Percentiles rank a stretch among this genome's conserved stretches.
Conservation (phyloP, 2,113 vertebrate species). For the Clinocottus analis region DNA sequence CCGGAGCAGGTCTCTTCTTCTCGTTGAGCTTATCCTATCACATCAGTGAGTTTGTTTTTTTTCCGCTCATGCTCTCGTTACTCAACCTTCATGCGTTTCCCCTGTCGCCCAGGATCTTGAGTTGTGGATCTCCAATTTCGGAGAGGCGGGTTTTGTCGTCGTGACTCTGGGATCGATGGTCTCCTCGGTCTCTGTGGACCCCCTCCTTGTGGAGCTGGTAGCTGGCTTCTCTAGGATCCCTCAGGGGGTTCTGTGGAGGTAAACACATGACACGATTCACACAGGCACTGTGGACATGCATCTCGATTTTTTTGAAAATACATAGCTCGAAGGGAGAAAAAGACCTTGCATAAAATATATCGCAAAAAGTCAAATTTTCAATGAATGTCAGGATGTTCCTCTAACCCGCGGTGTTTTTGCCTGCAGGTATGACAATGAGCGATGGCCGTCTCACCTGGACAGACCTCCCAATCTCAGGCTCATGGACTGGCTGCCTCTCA, state of each 20-base stretch:
- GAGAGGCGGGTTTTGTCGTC: constrained; percentile 73
- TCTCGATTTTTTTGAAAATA: background rate
- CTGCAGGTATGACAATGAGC: constrained; percentile 55
- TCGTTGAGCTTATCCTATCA: background rate
- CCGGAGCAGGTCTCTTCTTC: constrained; percentile 70
- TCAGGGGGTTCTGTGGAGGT: constrained; percentile 77
- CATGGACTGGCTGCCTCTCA: constrained; percentile 64
- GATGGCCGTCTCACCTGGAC: constrained; percentile 63
- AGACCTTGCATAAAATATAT: background rate
- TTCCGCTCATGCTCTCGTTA: background rate
- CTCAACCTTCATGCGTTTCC: background rate
- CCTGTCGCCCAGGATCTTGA: constrained; percentile 72
- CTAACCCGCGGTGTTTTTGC: background rate
- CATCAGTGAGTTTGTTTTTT: background rate
- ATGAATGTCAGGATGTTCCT: background rate
- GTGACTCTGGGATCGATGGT: constrained; percentile 77
- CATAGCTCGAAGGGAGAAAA: background rate
- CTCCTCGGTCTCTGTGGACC: constrained; percentile 51
- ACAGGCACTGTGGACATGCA: background rate
- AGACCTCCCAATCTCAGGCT: constrained; percentile 62
- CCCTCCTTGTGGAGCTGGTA: constrained; percentile 69
- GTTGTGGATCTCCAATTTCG: constrained; percentile 70
- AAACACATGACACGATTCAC: background rate
- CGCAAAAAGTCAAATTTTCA: background rate
- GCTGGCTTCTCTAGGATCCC: constrained; percentile 67